Evolutionary conservation across 2,113 vertebrate genomes (phyloP), one percentile per base, ranked within the genome.

Genomic region (Urocolius indicus): DNA sequence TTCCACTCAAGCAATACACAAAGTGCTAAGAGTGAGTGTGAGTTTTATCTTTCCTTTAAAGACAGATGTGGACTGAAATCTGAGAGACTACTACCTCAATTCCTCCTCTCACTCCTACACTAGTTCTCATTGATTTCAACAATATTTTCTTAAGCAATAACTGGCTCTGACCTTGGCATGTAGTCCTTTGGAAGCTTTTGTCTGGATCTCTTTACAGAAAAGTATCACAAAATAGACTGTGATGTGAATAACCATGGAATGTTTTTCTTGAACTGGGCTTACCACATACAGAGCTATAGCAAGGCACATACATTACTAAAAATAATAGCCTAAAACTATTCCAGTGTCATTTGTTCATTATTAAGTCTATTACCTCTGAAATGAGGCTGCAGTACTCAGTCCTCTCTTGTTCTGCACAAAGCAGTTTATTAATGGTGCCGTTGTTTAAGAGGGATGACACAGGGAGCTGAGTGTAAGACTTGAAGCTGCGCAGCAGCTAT

Each of bases 301-400:
- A 55, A 87, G 77, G 62, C 66, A 71, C 67, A 73, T 69, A 59
- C 49, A 62, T 97, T 96, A 91, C 90, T 51, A 89, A 95, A 97
- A 97, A 97, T 94, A 95, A 97, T 94, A 90, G 89, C 91, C 90
- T 85, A 63, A 71, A 90, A 89, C 85, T 81, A 36, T 84, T 74
- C 30, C 36, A 27, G 45, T 91, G 87, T 93, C 58, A 23, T 92
- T 92, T 97, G 93, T 89, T 96, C 94, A 86, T 94, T 96, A 94
- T 84, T 90, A 93, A 95, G 96, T 83, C 86, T 95, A 91, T 95
- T 97, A 95, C 77, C 79, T 83, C 87, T 89, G 92, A 94, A 94
- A 95, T 94, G 93, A 96, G 87, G 80, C 93, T 90, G 83, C 78
- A 57, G 74, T 34, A 23, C 41, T 90, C 65, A 54, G 90, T 67